phyloP scores from a whole-genome alignment of 2,113 vertebrate species.

The Pseudopodoces humilis region DNA sequence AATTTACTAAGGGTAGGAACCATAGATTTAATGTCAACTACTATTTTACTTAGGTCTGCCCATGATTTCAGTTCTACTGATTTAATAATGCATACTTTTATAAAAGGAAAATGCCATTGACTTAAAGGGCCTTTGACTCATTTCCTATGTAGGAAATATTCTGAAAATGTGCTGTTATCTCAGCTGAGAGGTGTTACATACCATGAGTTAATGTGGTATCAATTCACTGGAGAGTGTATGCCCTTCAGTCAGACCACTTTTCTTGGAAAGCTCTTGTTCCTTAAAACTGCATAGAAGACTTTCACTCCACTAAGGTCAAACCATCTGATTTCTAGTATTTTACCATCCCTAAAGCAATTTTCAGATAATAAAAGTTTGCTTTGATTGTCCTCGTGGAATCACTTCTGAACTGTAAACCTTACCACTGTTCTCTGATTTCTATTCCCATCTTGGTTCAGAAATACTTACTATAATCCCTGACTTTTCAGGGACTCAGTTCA shows the following conservation, averaged over 20 bases:
- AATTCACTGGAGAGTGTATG: neutral
- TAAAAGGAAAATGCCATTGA: neutral
- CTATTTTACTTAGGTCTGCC: neutral
- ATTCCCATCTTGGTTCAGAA: neutral
- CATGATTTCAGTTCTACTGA: neutral
- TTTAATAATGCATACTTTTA: neutral
- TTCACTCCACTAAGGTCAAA: neutral
- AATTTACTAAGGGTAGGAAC: neutral
- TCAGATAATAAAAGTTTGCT: neutral
- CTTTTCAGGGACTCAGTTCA: neutral
- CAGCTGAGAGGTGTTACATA: neutral
- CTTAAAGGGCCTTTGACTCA: constrained; percentile 1
- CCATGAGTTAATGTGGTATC: neutral
- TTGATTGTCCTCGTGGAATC: neutral
- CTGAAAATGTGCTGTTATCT: neutral
- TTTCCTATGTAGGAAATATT: neutral
- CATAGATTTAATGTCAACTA: neutral
- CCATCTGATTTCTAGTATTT: neutral
- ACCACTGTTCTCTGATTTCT: neutral
- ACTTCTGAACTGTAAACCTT: neutral
- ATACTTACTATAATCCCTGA: neutral
- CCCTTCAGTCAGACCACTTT: neutral
- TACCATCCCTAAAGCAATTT: neutral
- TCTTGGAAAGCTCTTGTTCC: neutral
- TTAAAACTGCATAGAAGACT: neutral